Evolutionary conservation across 1,140 invertebrate genomes (phyloP).

Genomic region (Lasaia peninsularis): DNA sequence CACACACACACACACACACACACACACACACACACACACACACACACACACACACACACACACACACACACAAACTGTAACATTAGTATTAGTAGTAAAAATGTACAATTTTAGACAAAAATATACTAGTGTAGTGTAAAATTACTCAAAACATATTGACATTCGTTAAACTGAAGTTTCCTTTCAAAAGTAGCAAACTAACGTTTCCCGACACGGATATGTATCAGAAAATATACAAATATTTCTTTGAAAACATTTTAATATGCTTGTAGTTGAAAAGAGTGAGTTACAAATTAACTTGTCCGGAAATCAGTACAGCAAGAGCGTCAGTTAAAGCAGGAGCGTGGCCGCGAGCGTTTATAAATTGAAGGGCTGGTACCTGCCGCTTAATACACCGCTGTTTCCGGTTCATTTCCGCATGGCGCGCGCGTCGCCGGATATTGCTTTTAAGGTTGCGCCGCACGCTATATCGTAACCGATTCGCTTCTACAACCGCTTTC

Average conservation of each 20-base stretch:
- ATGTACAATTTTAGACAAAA: no score
- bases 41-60: no score
- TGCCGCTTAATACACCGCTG: conserved; percentile 77
- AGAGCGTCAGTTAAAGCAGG: conserved; percentile 41
- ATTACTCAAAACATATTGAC: no score
- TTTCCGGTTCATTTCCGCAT: conserved; percentile 78
- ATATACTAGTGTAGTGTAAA: no score
- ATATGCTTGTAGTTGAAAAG: conserved; percentile 24
- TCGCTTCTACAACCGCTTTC: not conserved
- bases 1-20: no score
- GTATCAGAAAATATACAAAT: not conserved
- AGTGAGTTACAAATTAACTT: conserved; percentile 63
- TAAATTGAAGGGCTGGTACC: conserved; percentile 76
- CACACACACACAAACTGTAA: no score
- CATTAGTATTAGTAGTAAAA: no score
- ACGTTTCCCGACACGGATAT: not conserved
- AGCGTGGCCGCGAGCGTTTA: conserved; percentile 67
- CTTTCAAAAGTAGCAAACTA: no score
- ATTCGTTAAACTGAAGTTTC: no score
- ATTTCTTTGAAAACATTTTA: not conserved
- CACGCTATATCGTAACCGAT: conserved; percentile 53
- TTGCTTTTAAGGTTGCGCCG: conserved; percentile 77
- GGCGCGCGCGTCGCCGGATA: conserved; percentile 73
- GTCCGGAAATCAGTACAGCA: conserved; percentile 46
- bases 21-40: no score